These are phyloP conservation scores for Psettodes erumei DNA, from an alignment of 2,113 vertebrate genomes.

Conservation along the genomic window DNA sequence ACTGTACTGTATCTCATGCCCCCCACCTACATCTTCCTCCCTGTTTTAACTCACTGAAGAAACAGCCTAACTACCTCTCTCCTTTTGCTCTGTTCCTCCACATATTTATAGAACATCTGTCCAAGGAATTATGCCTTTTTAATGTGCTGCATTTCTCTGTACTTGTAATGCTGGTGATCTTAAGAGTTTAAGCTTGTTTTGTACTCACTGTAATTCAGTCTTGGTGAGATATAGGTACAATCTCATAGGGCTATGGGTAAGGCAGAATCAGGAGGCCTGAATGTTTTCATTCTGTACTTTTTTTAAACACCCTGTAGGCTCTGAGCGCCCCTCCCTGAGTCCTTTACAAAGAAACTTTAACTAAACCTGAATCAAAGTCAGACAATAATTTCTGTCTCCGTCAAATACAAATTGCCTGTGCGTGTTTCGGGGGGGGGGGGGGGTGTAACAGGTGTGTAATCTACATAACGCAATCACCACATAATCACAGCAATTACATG, in stretches of 20 bases:
- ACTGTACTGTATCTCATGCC: constrained; percentile 47
- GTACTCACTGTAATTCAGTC: constrained; percentile 4
- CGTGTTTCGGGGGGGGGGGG: no score
- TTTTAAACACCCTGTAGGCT: constrained; percentile 1
- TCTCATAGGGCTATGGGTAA: not conserved
- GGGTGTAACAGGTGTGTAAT: constrained; percentile 66
- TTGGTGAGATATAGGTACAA: not conserved
- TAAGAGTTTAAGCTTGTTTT: constrained; percentile 12
- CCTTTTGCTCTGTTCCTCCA: constrained; percentile 45
- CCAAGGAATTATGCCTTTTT: constrained; percentile 26
- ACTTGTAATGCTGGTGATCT: not conserved
- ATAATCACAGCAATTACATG: constrained; percentile 74
- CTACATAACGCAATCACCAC: constrained; percentile 70
- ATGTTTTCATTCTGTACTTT: constrained; percentile 20
- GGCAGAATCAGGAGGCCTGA: not conserved
- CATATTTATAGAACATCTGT: constrained; percentile 52
- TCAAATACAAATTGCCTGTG: constrained; percentile 47
- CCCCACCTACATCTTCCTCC: constrained; percentile 58
- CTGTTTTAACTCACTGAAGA: constrained; percentile 52
- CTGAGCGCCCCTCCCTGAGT: constrained; percentile 7
- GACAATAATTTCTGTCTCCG: constrained; percentile 43
- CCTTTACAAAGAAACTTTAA: constrained; percentile 32
- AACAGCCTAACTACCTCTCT: constrained; percentile 54
- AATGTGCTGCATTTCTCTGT: constrained; percentile 22
- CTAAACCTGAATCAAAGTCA: constrained; percentile 47